A percentile compares a stretch with the other conserved stretches of the same genome.
phyloP scores from a whole-genome alignment of 2,113 vertebrate genomes.

The Ailuropoda melanoleuca region DNA sequence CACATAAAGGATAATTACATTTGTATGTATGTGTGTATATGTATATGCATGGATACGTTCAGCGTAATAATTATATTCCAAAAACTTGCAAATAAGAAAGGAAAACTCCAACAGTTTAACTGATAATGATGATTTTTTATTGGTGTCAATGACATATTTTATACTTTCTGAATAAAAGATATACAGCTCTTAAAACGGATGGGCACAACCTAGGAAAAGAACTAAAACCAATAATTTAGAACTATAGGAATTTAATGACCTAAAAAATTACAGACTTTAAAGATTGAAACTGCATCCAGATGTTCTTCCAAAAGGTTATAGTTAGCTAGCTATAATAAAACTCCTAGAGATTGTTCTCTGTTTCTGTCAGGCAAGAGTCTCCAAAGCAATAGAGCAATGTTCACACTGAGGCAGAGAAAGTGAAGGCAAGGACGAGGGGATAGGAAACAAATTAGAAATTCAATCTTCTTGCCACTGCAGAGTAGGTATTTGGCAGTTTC shows the following conservation, averaged over 20 bases:
- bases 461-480: neutral
- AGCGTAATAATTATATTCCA: neutral
- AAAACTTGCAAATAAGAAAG: constrained; percentile 9
- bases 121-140: constrained; percentile 31
- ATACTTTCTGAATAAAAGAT: constrained; percentile 22
- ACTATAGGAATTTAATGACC: constrained; percentile 11
- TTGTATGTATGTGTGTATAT: neutral
- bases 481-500: constrained; percentile 31
- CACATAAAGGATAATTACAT: neutral
- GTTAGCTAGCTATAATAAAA: neutral
- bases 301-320: neutral
- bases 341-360: neutral
- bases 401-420: neutral
- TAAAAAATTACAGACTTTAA: neutral
- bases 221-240: constrained; percentile 33
- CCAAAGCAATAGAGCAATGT: neutral
- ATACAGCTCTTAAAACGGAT: constrained; percentile 34
- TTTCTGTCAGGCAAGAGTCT: neutral
- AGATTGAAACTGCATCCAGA: constrained; percentile 26
- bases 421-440: neutral
- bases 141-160: neutral
- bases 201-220: constrained; percentile 13
- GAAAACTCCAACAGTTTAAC: constrained; percentile 27
- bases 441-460: constrained; percentile 45
- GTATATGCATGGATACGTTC: neutral